phyloP scores from a whole-genome alignment of 2,888 invertebrate genomes.

The Pollenia labialis region DNA sequence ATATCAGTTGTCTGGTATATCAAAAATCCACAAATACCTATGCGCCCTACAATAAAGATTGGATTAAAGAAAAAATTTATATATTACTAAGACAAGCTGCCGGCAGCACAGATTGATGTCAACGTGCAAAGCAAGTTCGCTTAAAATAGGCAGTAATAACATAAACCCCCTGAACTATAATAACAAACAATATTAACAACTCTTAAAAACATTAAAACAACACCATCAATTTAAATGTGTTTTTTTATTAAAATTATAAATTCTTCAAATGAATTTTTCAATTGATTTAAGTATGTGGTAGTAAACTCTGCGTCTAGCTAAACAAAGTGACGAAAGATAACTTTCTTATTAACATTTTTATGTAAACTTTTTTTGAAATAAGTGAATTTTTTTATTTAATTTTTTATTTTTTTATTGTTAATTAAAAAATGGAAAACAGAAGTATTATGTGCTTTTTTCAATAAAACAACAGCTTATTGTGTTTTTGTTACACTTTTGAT shows the following conservation, averaged over 20 bases:
- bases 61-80: slow-evolving; percentile 99
- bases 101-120: slow-evolving; percentile 83
- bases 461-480: not conserved
- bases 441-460: slow-evolving; percentile 13
- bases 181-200: slow-evolving; percentile 39
- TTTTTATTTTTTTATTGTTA: slow-evolving; percentile 40
- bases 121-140: not conserved
- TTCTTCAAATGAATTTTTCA: slow-evolving; percentile 11
- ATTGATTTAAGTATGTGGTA: not conserved
- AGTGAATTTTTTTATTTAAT: slow-evolving; percentile 48
- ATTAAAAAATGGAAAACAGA: slow-evolving; percentile 36
- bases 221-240: slow-evolving; percentile 31
- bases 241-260: slow-evolving; percentile 29
- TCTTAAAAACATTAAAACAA: slow-evolving; percentile 1
- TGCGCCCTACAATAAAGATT: slow-evolving; percentile 99
- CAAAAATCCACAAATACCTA: slow-evolving; percentile 98
- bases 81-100: slow-evolving; percentile 96
- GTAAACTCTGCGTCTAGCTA: not conserved
- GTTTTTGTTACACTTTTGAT: not conserved
- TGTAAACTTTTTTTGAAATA: slow-evolving; percentile 38
- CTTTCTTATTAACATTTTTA: slow-evolving; percentile 8
- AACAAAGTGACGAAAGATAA: slow-evolving; percentile 16
- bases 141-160: slow-evolving; percentile 1
- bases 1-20: slow-evolving; percentile 97
- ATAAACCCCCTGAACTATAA: slow-evolving; percentile 2